These are phyloP conservation scores for Polymixis flavicincta DNA, from an alignment of 2,888 invertebrate species.

Conservation along the genomic window DNA sequence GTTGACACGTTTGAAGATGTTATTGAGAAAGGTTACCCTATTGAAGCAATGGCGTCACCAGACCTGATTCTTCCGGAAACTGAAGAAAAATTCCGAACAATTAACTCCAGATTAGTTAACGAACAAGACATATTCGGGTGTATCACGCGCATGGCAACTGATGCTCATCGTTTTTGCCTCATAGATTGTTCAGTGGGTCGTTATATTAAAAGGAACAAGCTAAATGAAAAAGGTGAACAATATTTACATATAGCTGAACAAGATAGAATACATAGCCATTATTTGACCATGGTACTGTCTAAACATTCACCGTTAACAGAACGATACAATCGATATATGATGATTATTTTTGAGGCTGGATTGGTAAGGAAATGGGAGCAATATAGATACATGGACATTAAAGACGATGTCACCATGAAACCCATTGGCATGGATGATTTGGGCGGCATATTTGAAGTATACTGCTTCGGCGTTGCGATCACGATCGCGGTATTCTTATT, in stretches of 20 bases:
- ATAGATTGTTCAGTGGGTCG: constrained; percentile 84
- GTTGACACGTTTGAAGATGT: constrained; percentile 86
- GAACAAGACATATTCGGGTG: constrained; percentile 78
- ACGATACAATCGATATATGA: constrained; percentile 77
- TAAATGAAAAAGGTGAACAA: constrained; percentile 83
- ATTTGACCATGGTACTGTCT: constrained; percentile 79
- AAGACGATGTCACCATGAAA: constrained; percentile 79
- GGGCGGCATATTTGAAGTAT: constrained; percentile 79
- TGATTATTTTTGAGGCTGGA: constrained; percentile 82
- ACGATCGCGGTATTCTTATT: constrained; percentile 75
- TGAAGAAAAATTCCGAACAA: constrained; percentile 77
- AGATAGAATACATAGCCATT: constrained; percentile 85
- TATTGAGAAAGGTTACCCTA: constrained; percentile 80
- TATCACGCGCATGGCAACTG: constrained; percentile 75
- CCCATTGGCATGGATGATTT: constrained; percentile 79
- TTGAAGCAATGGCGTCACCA: constrained; percentile 86
- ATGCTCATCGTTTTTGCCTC: constrained; percentile 82
- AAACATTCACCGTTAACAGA: constrained; percentile 81
- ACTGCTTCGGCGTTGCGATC: constrained; percentile 67
- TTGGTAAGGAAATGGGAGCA: constrained; percentile 86
- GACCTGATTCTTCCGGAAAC: constrained; percentile 83
- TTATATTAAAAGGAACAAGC: constrained; percentile 78
- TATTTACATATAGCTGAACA: constrained; percentile 82
- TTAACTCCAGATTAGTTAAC: constrained; percentile 80
- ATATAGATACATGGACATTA: constrained; percentile 80